A percentile compares a stretch with the other conserved stretches of the same genome.
These are phyloP conservation scores for Scomber scombrus DNA, from an alignment of 2,113 vertebrate species.

Conservation along the genomic window DNA sequence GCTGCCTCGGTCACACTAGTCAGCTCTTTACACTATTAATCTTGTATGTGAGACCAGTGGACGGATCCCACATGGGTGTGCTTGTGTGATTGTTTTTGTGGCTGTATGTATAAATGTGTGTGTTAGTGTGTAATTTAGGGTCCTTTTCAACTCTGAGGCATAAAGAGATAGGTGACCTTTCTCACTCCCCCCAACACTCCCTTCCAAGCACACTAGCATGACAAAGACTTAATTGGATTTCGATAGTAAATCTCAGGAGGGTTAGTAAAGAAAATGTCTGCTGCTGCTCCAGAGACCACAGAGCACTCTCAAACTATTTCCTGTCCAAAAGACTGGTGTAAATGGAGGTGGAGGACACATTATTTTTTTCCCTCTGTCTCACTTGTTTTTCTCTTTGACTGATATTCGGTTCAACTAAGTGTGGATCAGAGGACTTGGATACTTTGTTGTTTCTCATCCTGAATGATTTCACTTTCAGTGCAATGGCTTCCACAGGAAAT, in stretches of 20 bases:
- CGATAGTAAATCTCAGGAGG: conserved; percentile 73
- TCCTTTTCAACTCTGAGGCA: background rate
- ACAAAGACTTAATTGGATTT: conserved; percentile 77
- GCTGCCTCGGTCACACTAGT: conserved; percentile 40
- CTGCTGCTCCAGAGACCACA: conserved; percentile 59
- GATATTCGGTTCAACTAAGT: conserved; percentile 1
- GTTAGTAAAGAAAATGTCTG: conserved; percentile 49
- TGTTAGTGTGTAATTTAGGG: conserved; percentile 29
- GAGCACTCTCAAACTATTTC: conserved; percentile 51
- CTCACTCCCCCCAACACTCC: conserved; percentile 45
- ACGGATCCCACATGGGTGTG: background rate
- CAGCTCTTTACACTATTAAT: conserved; percentile 50
- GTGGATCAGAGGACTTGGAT: background rate
- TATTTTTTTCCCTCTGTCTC: background rate
- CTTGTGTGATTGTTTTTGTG: conserved; percentile 13
- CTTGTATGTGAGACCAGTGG: conserved; percentile 44
- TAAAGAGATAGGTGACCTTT: conserved; percentile 76
- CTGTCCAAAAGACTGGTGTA: conserved; percentile 26
- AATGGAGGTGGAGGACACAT: conserved; percentile 5
- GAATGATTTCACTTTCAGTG: conserved; percentile 24
- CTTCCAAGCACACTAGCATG: conserved; percentile 53
- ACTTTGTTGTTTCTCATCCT: conserved; percentile 6
- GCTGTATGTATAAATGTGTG: background rate
- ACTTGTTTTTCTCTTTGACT: conserved; percentile 23
- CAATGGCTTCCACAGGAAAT: conserved; percentile 43